Conservation (phyloP, 2,113 vertebrate genomes). For the Seriola quinqueradiata region DNA sequence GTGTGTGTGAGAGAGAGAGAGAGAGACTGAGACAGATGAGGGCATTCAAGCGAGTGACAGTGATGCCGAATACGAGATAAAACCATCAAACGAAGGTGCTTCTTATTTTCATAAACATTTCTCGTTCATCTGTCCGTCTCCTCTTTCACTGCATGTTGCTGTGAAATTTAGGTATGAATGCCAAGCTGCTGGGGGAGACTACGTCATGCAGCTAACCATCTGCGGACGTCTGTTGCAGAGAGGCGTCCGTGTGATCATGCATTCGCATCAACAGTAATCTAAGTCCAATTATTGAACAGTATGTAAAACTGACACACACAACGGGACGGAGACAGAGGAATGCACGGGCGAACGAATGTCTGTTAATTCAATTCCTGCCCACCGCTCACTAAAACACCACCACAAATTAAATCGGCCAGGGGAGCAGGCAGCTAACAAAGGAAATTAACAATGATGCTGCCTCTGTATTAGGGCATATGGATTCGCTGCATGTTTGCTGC, state of each 20-base stretch:
- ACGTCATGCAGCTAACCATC: conserved; percentile 45
- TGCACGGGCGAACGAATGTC: conserved; percentile 70
- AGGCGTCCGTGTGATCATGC: conserved; percentile 84
- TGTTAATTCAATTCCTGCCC: conserved; percentile 84
- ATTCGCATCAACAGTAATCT: conserved; percentile 85
- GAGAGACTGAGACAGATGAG: conserved; percentile 59
- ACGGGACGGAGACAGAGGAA: conserved; percentile 70
- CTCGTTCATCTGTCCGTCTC: conserved; percentile 11
- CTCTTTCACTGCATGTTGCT: not conserved
- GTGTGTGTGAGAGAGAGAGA: conserved; percentile 82
- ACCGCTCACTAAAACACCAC: conserved; percentile 81
- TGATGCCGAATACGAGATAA: conserved; percentile 36
- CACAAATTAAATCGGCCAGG: conserved; percentile 87
- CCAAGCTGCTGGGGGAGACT: conserved; percentile 11
- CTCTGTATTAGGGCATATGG: conserved; percentile 85
- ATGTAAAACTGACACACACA: conserved; percentile 76
- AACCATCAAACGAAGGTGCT: conserved; percentile 25
- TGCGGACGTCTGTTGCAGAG: conserved; percentile 26
- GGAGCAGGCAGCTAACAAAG: conserved; percentile 85
- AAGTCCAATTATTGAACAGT: conserved; percentile 85
- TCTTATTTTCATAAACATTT: conserved; percentile 34
- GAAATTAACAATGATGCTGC: conserved; percentile 87
- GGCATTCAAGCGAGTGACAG: conserved; percentile 36
- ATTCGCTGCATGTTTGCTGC: conserved; percentile 85
- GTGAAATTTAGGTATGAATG: conserved; percentile 32